A percentile compares a stretch with the other conserved stretches of the same genome.
Conservation (phyloP, 2,797 vertebrate species). For the Lophius americanus region DNA sequence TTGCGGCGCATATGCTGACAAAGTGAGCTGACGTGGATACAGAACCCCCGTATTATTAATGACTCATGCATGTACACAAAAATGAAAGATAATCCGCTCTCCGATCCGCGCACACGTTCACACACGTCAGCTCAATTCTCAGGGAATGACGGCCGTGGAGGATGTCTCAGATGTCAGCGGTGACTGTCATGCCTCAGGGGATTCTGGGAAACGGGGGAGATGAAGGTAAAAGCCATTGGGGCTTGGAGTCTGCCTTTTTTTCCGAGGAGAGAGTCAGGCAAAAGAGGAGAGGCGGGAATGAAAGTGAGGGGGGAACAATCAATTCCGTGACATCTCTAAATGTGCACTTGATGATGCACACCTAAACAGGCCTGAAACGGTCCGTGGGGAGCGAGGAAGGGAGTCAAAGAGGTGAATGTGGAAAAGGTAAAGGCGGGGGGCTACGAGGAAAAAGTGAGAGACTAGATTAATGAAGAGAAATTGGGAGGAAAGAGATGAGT, state of each 20-base stretch:
- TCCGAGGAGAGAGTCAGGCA: constrained; percentile 25
- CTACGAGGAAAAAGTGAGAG: constrained; percentile 17
- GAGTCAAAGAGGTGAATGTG: constrained; percentile 45
- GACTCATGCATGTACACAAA: not conserved
- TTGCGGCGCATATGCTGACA: not conserved
- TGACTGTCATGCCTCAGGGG: constrained; percentile 57
- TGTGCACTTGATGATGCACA: constrained; percentile 81
- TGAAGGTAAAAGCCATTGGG: constrained; percentile 8
- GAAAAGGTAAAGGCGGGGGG: constrained; percentile 12
- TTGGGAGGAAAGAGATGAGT: constrained; percentile 59
- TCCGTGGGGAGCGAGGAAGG: constrained; percentile 53
- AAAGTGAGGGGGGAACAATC: constrained; percentile 71
- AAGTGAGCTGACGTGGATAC: constrained; percentile 10
- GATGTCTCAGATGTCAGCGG: constrained; percentile 64
- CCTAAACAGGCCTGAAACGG: constrained; percentile 68
- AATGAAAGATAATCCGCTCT: not conserved
- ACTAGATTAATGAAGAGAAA: constrained; percentile 68
- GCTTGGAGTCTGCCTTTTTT: constrained; percentile 25
- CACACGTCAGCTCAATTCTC: constrained; percentile 47
- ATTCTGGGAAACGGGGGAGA: constrained; percentile 47
- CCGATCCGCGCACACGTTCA: not conserved
- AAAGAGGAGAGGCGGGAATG: constrained; percentile 64
- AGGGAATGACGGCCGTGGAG: constrained; percentile 38
- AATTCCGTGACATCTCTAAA: constrained; percentile 75
- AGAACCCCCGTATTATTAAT: constrained; percentile 25